Evolutionary conservation across 2,888 invertebrate species (phyloP), one percentile per base, ranked within the genome.

Genomic region (Amphimallon solstitiale): DNA sequence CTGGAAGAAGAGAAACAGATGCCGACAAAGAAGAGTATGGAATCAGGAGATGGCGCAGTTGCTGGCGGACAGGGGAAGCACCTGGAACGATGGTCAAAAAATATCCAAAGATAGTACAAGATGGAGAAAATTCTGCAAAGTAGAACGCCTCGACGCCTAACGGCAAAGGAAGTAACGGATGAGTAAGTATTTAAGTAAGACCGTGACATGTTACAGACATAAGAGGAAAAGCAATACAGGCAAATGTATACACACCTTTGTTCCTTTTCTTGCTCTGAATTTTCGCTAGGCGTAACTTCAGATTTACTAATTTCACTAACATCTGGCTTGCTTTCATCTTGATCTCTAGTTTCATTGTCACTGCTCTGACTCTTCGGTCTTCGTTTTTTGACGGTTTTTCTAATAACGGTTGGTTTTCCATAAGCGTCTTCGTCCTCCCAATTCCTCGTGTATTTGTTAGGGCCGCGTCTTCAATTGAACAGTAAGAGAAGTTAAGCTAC

Each of bases 401-500:
- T 70, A 43, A 75, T 73, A 38, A 74, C 73, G 37, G 76, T 77
- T 12, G 85, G 82, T 72, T 92, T 89, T 15, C 87, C 85, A 79
- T 95, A 96, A 0, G 95, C 95, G 77, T 93, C 93, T 79, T 94
- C 94, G 78, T 96, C 95, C 78, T 95, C 94, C 95, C 95, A 96
- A 66, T 93, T 94, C 9, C 95, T 88, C 0, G 92, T 94, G 81
- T 96, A 96, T 80, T 95, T 95, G 79, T 92, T 95, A 0, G 95
- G 95, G 0, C 95, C 95, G 62, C 95, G 93, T 0, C 93, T 93
- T 76, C 23, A 46, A 29, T 19, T 9, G 21, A 15, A 48, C 23
- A 15, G 46, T 73, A 72, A 66, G 54, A 45, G 56, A 10, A 52
- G 2, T 34, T 38, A 1, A 10, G 29, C 23, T 19, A 68, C 56